Base-by-base conservation (phyloP, 2,113 vertebrate genomes). In the Rhinichthys klamathensis region DNA sequence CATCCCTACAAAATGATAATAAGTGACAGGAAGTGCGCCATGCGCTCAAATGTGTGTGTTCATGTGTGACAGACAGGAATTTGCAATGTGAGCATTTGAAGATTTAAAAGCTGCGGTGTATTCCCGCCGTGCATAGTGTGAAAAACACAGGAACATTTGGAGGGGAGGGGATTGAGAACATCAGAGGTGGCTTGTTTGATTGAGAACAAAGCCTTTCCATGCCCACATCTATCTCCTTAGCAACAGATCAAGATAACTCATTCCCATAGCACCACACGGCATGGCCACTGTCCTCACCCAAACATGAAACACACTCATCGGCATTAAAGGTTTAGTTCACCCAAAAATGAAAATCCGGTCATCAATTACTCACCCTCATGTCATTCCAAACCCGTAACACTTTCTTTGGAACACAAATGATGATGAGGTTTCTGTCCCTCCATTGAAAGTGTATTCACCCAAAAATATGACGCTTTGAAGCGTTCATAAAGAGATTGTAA, bases 181-280 rank as follows among this genome's bases (percentile, higher is more conserved):
- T 74, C 44, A 63, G 12, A 21, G n/a, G 18, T 13, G 4, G 4
- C 16, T 79, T 74, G 82, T 89, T 86, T 87, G 81, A 30, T 35
- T 21, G 60, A 49, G 63, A 69, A 56, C n/a, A 76, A 32, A 18
- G 8, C 81, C 44, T n/a, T 6, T n/a, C 1, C 9, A 27, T 38
- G 11, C 77, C 79, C 51, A 21, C 25, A 76, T 1, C 56, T 63
- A 30, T 89, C 73, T 54, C 72, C 76, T 83, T 7, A 16, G 78
- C 88, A 80, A 81, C 83, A 4, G 41, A 60, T 74, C 38, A 80
- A 82, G 74, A 83, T 60, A 82, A 74, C 61, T 80, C 16, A 2
- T 80, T 60, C 46, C 60, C 2, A 2, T 44, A 80, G 87, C 51
- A 32, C 56, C 6, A 16, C 49, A 3, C 60, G 0, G 6, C 65